Evolutionary conservation across 1,140 invertebrate genomes (phyloP).

Genomic region (Pantala flavescens): DNA sequence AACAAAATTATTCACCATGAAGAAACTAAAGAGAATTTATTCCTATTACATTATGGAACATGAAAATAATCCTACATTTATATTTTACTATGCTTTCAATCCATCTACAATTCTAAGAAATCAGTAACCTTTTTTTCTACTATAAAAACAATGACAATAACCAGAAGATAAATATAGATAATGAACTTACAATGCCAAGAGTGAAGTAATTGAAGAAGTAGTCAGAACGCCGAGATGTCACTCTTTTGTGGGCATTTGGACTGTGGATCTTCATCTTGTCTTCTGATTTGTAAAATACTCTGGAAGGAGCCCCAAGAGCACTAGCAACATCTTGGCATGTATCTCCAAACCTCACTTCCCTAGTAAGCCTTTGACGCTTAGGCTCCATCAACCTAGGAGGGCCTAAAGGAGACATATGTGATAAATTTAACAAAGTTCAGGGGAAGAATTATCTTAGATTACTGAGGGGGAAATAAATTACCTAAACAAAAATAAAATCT

Average conservation of each 20-base stretch:
- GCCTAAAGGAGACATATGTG: too few relatives aligned
- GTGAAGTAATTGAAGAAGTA: conserved; percentile 98
- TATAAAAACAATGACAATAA: neutral
- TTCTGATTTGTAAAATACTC: conserved; percentile 89
- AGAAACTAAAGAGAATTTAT: too few relatives aligned
- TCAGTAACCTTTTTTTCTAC: too few relatives aligned
- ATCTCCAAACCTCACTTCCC: conserved; percentile 68
- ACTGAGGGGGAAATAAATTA: neutral
- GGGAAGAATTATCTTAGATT: neutral
- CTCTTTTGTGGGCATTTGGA: conserved; percentile 70
- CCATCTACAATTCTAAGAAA: too few relatives aligned
- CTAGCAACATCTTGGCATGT: conserved; percentile 75
- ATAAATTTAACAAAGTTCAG: neutral
- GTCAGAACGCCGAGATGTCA: conserved; percentile 64
- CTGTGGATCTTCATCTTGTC: conserved; percentile 98
- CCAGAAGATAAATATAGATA: neutral
- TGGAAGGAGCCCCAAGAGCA: conserved; percentile 61
- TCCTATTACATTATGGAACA: too few relatives aligned
- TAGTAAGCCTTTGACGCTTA: conserved; percentile 39
- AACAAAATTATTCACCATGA: too few relatives aligned
- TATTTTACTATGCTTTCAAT: too few relatives aligned
- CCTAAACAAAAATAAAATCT: too few relatives aligned
- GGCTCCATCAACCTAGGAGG: conserved; percentile 28
- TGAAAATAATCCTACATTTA: too few relatives aligned
- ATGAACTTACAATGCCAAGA: conserved; percentile 67